Evolutionary conservation across 2,113 vertebrate genomes (phyloP).

Genomic region (Pao palembangensis): DNA sequence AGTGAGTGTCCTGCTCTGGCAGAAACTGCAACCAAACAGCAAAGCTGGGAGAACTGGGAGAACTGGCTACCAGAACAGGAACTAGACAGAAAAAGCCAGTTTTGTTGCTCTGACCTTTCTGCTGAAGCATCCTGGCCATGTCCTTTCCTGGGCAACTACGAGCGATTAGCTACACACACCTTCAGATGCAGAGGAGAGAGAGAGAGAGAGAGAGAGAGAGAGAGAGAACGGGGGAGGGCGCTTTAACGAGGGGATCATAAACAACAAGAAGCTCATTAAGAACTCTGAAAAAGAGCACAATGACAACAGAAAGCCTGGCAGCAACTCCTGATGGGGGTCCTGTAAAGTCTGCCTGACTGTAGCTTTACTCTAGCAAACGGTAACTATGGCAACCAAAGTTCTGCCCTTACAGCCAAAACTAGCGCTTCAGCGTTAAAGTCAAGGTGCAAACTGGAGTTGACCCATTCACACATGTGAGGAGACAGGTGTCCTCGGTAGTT

Average conservation of each 20-base stretch:
- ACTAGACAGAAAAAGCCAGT: background rate
- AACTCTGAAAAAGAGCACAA: too few species aligned
- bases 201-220: background rate
- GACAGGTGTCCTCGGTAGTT: conserved; percentile 27
- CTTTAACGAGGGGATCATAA: too few species aligned
- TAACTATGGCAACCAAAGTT: background rate
- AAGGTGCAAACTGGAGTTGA: conserved; percentile 6
- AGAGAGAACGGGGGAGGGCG: too few species aligned
- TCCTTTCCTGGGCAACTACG: conserved; percentile 74
- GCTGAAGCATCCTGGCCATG: conserved; percentile 72
- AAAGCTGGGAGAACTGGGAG: background rate
- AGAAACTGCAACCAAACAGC: conserved; percentile 33
- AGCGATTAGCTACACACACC: conserved; percentile 82
- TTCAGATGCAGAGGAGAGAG: conserved; percentile 32
- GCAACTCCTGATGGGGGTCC: too few species aligned
- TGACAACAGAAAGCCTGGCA: too few species aligned
- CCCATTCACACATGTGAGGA: conserved; percentile 31
- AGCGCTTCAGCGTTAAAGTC: background rate
- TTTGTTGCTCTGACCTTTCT: conserved; percentile 44
- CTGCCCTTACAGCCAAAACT: conserved; percentile 5
- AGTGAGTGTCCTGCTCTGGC: conserved; percentile 9
- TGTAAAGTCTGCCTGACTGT: background rate
- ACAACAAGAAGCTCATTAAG: too few species aligned
- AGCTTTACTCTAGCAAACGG: background rate
- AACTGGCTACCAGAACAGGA: background rate